A percentile compares a stretch with the other conserved stretches of the same genome.
Evolutionary conservation across 2,113 vertebrate species (phyloP).

Genomic region (Mus pahari): DNA sequence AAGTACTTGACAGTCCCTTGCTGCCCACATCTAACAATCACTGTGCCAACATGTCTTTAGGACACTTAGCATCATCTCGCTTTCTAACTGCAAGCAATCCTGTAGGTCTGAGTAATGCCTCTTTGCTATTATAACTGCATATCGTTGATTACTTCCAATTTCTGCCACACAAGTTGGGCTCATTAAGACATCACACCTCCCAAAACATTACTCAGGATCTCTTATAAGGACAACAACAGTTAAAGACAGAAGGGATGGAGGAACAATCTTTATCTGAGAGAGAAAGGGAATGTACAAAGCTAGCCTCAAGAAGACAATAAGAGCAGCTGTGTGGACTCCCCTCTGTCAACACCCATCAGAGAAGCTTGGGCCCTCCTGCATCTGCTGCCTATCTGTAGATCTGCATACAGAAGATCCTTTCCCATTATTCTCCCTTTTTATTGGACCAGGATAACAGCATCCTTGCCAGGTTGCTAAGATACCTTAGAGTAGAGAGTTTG

Average conservation of each 20-base stretch:
- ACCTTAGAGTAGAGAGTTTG: background rate
- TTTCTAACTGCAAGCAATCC: background rate
- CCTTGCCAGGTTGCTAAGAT: background rate
- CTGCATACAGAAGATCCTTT: background rate
- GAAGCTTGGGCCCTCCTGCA: background rate
- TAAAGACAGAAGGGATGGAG: background rate
- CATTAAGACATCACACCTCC: background rate
- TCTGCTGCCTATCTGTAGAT: background rate
- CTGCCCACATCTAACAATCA: fast-evolving
- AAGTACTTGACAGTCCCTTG: background rate
- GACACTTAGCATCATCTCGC: background rate
- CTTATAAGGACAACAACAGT: background rate
- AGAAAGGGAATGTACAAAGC: background rate
- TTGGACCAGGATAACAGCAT: background rate
- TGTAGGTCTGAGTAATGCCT: background rate
- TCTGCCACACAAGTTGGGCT: background rate
- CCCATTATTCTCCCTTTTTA: background rate
- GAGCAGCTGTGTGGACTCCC: background rate
- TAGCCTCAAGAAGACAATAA: background rate
- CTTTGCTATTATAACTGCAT: background rate
- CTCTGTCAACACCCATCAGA: background rate
- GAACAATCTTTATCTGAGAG: background rate
- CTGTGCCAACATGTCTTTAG: background rate
- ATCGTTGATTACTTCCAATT: background rate
- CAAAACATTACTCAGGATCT: background rate